Percentiles rank a stretch among this genome's conserved stretches.
phyloP scores from a whole-genome alignment of 2,888 invertebrate species.

The Omphaloscelis lunosa region DNA sequence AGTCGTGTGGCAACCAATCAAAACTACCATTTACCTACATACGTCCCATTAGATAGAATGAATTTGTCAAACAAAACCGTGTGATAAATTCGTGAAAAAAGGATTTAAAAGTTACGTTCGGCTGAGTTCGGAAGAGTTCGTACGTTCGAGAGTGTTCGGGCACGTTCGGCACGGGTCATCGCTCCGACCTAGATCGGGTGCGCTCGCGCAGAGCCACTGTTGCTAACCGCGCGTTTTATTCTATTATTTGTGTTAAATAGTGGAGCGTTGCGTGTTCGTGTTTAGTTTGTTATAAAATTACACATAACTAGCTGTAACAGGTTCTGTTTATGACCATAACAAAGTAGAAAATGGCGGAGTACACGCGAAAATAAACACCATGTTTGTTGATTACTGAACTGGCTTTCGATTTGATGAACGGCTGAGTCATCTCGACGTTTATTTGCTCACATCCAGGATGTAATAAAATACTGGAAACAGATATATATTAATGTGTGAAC shows the following conservation, averaged over 20 bases:
- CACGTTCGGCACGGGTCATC: slow-evolving; percentile 76
- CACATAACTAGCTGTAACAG: slow-evolving; percentile 64
- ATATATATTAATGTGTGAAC: slow-evolving; percentile 62
- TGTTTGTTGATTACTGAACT: slow-evolving; percentile 53
- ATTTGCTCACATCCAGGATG: slow-evolving; percentile 52
- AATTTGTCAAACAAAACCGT: slow-evolving; percentile 64
- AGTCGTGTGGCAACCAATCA: slow-evolving; percentile 51
- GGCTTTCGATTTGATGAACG: slow-evolving; percentile 50
- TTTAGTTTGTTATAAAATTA: slow-evolving; percentile 71
- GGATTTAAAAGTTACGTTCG: slow-evolving; percentile 47
- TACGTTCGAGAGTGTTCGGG: slow-evolving; percentile 67
- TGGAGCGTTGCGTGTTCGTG: slow-evolving; percentile 63
- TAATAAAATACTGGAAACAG: slow-evolving; percentile 44
- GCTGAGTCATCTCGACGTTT: slow-evolving; percentile 20
- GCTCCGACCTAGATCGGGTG: slow-evolving; percentile 79
- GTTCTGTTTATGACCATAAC: slow-evolving; percentile 69
- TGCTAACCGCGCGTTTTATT: slow-evolving; percentile 67
- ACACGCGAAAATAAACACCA: slow-evolving; percentile 64
- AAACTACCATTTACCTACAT: slow-evolving; percentile 62
- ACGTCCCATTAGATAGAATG: slow-evolving; percentile 63
- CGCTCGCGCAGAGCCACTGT: slow-evolving; percentile 67
- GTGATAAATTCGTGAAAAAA: slow-evolving; percentile 58
- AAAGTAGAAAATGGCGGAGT: slow-evolving; percentile 63
- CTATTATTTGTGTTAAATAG: slow-evolving; percentile 65
- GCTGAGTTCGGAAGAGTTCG: slow-evolving; percentile 58